Base-by-base conservation (phyloP, 30 jellyfish, hydroid and myxozoan genomes). In the Cassiopea andromeda region DNA sequence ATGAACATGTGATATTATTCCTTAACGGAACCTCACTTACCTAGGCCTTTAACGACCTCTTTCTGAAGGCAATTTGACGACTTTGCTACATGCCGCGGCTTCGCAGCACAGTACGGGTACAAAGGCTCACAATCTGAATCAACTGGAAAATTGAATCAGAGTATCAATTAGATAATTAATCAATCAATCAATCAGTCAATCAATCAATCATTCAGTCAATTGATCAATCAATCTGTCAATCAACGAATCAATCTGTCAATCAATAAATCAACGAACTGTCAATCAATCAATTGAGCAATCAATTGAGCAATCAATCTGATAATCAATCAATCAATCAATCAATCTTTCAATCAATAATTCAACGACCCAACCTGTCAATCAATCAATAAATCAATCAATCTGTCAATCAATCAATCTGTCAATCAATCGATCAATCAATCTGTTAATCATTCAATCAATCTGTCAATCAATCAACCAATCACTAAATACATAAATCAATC, bases 21-120 rank as follows among this genome's bases (percentile, higher is more conserved):
- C 38, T 27, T 0, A 27, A 27, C 1, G 18, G 3, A 46, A 5
- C n/a, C 14, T 44, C 12, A 44, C 87, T 85, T 73, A 85, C 92
- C 92, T 1, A 85, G 87, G 47, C 92, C 92, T 38, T 76, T 44
- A 3, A 59, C 75, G 19, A 72, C 27, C 48, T 85, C 80, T 12
- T 27, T 47, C 27, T 49, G 49, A 17, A 46, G 27, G 54, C 92
- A 73, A 1, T 74, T 73, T 9, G 80, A 48, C 13, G 87, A 49
- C 64, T 46, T 48, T 14, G 82, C 81, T 1, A 46, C 9, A 2
- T 48, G 17, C 0, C 17, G 46, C 1, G 86, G 70, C 1, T 43
- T 59, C 0, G 79, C 77, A 66, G 7, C 17, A 49, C 92, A 85
- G 81, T 85, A 85, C 1, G 92, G 92, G 47, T 85, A 85, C 57